phyloP scores from a whole-genome alignment of 2,797 vertebrate genomes.

The Darevskia nairensis region DNA sequence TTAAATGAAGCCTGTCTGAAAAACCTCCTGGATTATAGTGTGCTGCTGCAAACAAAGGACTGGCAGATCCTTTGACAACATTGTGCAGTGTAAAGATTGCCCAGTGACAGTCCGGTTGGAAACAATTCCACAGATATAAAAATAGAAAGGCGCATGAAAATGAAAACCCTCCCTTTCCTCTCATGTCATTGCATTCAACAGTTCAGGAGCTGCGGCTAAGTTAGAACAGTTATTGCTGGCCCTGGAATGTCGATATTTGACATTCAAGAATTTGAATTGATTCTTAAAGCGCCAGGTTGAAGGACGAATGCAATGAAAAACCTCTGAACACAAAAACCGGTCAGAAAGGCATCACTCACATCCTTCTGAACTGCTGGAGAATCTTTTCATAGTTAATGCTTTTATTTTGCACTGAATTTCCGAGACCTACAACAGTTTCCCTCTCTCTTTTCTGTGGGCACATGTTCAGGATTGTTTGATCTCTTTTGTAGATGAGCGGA shows the following conservation, averaged over 20 bases:
- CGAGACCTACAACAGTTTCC: neutral
- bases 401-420: slow-evolving; percentile 17
- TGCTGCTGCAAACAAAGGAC: neutral
- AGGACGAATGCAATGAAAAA: slow-evolving; percentile 7
- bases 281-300: slow-evolving; percentile 24
- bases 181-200: slow-evolving; percentile 5
- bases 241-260: slow-evolving; percentile 34
- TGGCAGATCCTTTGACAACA: neutral
- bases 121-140: neutral
- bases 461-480: neutral
- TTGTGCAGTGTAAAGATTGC: neutral
- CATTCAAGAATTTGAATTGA: slow-evolving; percentile 24
- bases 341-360: accelerated
- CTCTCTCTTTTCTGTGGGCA: neutral
- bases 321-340: neutral
- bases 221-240: slow-evolving; percentile 11
- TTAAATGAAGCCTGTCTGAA: neutral
- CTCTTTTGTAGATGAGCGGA: neutral
- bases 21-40: neutral
- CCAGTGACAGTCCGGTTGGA: neutral
- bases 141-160: neutral
- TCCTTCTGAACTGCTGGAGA: neutral
- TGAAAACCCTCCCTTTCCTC: slow-evolving; percentile 7
- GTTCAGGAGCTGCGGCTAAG: neutral
- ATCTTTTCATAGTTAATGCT: neutral